Evolutionary conservation across 2,113 vertebrate genomes (phyloP).

Genomic region (Toxotes jaculatrix): DNA sequence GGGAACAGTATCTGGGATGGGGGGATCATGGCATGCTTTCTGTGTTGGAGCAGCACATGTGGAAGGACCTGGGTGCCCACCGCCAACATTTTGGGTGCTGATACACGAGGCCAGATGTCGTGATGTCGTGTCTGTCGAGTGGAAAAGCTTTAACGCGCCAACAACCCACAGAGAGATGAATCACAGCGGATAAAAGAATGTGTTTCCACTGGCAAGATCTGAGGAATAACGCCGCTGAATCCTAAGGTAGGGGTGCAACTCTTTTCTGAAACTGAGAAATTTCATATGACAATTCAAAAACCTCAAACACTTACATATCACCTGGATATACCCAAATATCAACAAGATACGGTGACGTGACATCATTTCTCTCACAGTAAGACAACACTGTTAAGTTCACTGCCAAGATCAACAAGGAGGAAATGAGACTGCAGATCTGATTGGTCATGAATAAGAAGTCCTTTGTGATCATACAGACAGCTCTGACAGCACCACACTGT

Average conservation of each 20-base stretch:
- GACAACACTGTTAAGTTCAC: background rate
- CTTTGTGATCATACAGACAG: background rate
- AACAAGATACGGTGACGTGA: background rate
- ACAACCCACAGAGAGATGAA: conserved; percentile 63
- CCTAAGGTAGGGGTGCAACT: conserved; percentile 11
- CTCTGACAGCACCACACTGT: background rate
- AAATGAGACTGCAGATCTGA: background rate
- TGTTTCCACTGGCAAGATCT: conserved; percentile 37
- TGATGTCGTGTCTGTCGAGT: conserved; percentile 9
- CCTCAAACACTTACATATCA: too few relatives aligned
- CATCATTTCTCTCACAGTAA: background rate
- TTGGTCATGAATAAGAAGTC: background rate
- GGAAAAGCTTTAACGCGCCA: conserved; percentile 30
- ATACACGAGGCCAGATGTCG: conserved; percentile 24
- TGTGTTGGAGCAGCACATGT: conserved; percentile 22
- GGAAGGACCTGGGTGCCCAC: conserved; percentile 4
- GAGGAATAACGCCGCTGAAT: background rate
- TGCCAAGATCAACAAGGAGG: background rate
- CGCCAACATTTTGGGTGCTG: conserved; percentile 17
- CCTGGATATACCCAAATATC: too few relatives aligned
- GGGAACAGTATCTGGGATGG: background rate
- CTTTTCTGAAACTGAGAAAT: background rate
- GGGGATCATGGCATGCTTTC: conserved; percentile 1
- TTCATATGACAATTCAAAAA: background rate
- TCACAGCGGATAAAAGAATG: conserved; percentile 42